Percentiles rank a stretch among this genome's conserved stretches.
Conservation (phyloP, 2,888 invertebrate genomes). For the Merodon equestris region DNA sequence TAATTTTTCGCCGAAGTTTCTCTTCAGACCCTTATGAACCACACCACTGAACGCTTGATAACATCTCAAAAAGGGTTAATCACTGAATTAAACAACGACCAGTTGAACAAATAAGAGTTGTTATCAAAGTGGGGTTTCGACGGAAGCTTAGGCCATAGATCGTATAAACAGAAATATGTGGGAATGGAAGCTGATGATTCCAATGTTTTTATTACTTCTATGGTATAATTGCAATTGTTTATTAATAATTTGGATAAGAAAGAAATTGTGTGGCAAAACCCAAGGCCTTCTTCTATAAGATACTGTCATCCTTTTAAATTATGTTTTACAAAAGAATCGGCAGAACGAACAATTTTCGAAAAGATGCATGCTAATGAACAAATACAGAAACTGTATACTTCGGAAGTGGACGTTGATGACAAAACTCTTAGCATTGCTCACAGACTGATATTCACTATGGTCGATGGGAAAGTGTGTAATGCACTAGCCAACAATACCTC, state of each 20-base stretch:
- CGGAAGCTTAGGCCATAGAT: no score
- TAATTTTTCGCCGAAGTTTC: background rate
- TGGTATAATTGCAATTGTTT: background rate
- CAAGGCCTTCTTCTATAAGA: conserved; percentile 1
- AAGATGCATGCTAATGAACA: background rate
- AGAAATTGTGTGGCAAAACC: conserved; percentile 5
- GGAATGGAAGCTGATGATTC: conserved; percentile 6
- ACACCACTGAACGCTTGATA: background rate
- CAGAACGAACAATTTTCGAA: background rate
- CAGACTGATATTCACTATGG: conserved; percentile 3
- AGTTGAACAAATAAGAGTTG: background rate
- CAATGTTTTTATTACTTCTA: background rate
- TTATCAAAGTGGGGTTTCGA: background rate
- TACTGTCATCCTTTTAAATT: no score
- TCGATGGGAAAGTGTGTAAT: conserved; percentile 2
- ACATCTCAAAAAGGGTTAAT: no score
- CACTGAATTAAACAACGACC: background rate
- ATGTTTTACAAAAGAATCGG: conserved; percentile 4
- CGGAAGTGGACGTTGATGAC: background rate
- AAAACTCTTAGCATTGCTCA: background rate
- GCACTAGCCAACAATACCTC: no score
- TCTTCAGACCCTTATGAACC: background rate
- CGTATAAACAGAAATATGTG: background rate
- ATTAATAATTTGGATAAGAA: background rate
- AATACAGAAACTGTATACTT: background rate